phyloP scores from a whole-genome alignment of 2,113 vertebrate genomes.

The Oryctolagus cuniculus region mOryCun1.1 NC_091442.1:63243001-63243500 shows the following conservation, averaged over 20 bases:
- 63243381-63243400: background rate
- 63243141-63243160: background rate
- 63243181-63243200: background rate
- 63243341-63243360: background rate
- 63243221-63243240: background rate
- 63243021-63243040: background rate
- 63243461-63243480: background rate
- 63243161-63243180: background rate
- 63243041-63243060: background rate
- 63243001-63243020: background rate
- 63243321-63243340: background rate
- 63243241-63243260: background rate
- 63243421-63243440: background rate
- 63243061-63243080: background rate
- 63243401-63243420: background rate
- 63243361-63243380: background rate
- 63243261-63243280: background rate
- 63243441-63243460: background rate
- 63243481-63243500: background rate
- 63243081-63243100: background rate
- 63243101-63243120: background rate
- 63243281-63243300: background rate
- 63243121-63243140: background rate
- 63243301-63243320: conserved; percentile 8
- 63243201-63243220: background rate